Base-by-base conservation (phyloP, 2,888 invertebrate species). In the Hyles lineata region DNA sequence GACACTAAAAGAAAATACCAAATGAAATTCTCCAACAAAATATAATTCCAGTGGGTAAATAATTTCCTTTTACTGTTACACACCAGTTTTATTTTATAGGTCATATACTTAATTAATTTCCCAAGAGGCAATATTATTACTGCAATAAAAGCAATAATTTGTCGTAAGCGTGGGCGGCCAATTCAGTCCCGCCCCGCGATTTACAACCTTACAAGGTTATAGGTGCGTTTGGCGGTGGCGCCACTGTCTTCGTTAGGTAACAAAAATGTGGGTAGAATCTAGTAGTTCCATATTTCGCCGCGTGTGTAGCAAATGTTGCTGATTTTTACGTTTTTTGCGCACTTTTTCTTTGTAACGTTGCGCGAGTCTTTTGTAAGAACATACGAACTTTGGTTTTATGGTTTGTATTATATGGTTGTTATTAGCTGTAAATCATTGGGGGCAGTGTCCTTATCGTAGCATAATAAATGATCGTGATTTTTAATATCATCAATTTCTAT, bases 61-160 rank as follows among this genome's bases (percentile, higher is more conserved):
- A 72, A 58, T 72, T 72, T 63, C 7, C 72, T 72, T 74, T 75
- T 73, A 73, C 32, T 69, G 70, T 60, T 70, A 71, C 58, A 69
- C 55, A 21, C 70, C 55, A 73, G 75, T 76, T 70, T 78, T 79
- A 71, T 21, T 76, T 74, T 67, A 74, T 72, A 73, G 32, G 72
- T 69, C 71, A 60, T 74, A 69, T 69, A 79, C 83, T 84, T 88
- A 87, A 89, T 89, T 90, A 90, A 87, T 85, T 85, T 83, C 77
- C 78, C 77, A 75, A 85, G 81, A 78, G 80, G 80, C 80, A 79
- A 79, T 84, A 82, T 86, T 87, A 89, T 88, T 83, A 85, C 76
- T 79, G 85, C 82, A 83, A 90, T 92, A 88, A 90, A 89, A 88
- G 88, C 88, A 87, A 90, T 90, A 87, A 90, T 90, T 89, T 86